phyloP scores from a whole-genome alignment of 2,888 invertebrate species.

The Monoplex corrugatus region DNA sequence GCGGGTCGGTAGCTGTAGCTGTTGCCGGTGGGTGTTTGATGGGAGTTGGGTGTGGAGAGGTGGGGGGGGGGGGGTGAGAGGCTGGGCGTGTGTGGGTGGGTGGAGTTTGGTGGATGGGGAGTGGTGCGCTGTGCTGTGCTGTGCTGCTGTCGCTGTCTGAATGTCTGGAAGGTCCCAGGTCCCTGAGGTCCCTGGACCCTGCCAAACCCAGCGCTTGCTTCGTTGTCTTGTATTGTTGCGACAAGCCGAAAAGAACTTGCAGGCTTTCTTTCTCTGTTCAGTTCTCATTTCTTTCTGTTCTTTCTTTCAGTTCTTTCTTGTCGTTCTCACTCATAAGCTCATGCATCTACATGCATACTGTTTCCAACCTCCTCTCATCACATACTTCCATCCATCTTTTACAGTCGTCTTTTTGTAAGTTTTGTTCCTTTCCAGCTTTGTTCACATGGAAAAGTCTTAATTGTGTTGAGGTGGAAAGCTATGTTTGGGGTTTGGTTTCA shows the following conservation, averaged over 20 bases:
- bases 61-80: neutral
- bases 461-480: no score
- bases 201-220: conserved; percentile 13
- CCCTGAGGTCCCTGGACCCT: conserved; percentile 4
- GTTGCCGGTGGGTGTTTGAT: neutral
- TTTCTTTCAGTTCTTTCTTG: no score
- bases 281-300: no score
- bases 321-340: no score
- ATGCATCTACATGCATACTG: no score
- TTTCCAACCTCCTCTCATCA: no score
- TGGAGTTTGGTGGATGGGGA: neutral
- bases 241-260: conserved; percentile 9
- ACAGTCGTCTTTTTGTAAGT: no score
- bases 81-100: neutral
- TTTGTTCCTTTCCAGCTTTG: no score
- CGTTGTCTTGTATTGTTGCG: neutral
- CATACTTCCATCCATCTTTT: no score
- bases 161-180: conserved; percentile 15
- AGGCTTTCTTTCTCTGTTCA: neutral
- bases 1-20: no score
- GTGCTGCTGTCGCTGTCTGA: neutral
- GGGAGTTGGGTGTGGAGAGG: neutral
- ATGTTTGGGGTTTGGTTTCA: no score
- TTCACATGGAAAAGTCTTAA: no score
- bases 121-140: neutral